These are phyloP conservation scores for Sarcophaga bullata DNA, from an alignment of 1,140 invertebrate genomes.

Conservation along the genomic window DNA sequence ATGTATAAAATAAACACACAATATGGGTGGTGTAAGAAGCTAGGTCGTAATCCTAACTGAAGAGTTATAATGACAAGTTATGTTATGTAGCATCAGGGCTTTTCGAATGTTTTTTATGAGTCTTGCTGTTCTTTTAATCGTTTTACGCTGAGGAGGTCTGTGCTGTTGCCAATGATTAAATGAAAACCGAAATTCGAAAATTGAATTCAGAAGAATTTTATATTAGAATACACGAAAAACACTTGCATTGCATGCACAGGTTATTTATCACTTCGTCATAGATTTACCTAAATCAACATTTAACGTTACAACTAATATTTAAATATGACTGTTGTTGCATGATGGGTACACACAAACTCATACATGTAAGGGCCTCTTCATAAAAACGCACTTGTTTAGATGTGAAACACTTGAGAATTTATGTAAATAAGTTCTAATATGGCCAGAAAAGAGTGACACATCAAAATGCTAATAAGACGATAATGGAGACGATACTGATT, in stretches of 20 bases:
- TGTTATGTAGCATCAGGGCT: no score
- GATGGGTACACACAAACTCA: not conserved
- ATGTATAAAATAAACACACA: no score
- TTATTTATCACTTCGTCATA: not conserved
- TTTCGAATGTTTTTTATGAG: no score
- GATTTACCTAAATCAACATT: slow-evolving; percentile 20
- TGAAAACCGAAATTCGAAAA: not conserved
- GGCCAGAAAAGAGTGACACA: slow-evolving; percentile 20
- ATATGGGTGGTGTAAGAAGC: no score
- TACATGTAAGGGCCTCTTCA: not conserved
- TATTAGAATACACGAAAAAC: no score
- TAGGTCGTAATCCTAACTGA: no score
- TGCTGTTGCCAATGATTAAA: not conserved
- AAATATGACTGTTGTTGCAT: not conserved
- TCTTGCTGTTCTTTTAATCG: no score
- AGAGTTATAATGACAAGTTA: no score
- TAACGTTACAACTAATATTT: slow-evolving; percentile 1
- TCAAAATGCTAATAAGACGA: slow-evolving; percentile 34
- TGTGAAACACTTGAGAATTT: no score
- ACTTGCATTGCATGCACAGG: not conserved
- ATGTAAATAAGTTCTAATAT: no score
- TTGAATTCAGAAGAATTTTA: slow-evolving; percentile 12
- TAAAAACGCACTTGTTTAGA: no score
- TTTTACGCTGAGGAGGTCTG: no score
- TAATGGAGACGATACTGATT: not conserved